Evolutionary conservation across 2,113 vertebrate species (phyloP).

Genomic region (Tringa solitaria): DNA sequence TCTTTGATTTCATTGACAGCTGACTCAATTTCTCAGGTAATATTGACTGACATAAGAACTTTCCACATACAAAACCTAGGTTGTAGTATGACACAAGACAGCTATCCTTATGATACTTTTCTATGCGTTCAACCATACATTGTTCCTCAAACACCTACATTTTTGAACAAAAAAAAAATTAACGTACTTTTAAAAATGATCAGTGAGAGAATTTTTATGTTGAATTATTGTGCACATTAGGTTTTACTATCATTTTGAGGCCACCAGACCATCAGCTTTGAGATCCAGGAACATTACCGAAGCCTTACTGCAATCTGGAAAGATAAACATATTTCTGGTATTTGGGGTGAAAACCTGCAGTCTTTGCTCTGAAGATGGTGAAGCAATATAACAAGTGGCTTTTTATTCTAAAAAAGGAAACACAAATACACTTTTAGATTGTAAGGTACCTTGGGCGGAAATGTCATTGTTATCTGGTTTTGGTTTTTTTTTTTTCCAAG

Average conservation of each 20-base stretch:
- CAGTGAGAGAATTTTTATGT: background rate
- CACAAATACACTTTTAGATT: background rate
- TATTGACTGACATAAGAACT: background rate
- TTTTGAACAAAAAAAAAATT: background rate
- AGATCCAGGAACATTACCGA: background rate
- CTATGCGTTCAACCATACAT: background rate
- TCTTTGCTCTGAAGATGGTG: background rate
- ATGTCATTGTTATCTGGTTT: background rate
- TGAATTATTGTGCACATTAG: background rate
- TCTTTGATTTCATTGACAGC: background rate
- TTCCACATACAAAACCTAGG: background rate
- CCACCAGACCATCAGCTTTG: fast-evolving
- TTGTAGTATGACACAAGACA: background rate
- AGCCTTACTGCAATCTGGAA: background rate
- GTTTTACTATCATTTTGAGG: background rate
- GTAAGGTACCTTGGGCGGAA: background rate
- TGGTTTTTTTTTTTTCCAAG: background rate
- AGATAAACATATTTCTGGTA: background rate
- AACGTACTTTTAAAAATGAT: background rate
- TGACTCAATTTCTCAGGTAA: background rate
- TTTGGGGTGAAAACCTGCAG: background rate
- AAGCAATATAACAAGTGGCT: background rate
- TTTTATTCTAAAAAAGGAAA: background rate
- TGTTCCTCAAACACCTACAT: background rate
- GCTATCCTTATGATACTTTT: background rate